These are phyloP conservation scores for Allophyes oxyacanthae DNA, from an alignment of 2,888 invertebrate species.

Conservation along the genomic window DNA sequence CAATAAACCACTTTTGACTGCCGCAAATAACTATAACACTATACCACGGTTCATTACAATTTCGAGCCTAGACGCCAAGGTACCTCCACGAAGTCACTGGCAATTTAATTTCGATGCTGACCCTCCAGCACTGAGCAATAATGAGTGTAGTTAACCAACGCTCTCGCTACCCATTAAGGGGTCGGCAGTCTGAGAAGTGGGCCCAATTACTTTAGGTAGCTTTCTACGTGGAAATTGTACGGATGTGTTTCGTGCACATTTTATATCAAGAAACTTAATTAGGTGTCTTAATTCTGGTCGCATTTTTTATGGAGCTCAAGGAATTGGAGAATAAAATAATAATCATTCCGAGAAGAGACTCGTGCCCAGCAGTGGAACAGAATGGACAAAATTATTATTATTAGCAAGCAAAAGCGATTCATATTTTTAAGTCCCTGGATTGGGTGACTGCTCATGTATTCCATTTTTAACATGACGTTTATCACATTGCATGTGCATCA, in stretches of 20 bases:
- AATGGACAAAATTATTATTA: too few species aligned
- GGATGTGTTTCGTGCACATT: conserved; percentile 6
- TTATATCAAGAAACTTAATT: conserved; percentile 10
- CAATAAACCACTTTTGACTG: background rate
- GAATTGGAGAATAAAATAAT: too few species aligned
- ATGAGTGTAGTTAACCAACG: conserved; percentile 59
- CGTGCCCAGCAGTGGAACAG: too few species aligned
- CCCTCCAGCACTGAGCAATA: conserved; percentile 47
- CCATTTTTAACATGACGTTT: background rate
- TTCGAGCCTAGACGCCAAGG: conserved; percentile 18
- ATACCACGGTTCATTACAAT: conserved; percentile 13
- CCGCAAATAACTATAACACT: background rate
- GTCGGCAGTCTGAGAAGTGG: conserved; percentile 59
- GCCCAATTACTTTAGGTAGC: conserved; percentile 58
- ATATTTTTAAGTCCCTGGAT: background rate
- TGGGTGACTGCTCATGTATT: conserved; percentile 1
- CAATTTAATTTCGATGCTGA: conserved; percentile 50
- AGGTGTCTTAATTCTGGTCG: background rate
- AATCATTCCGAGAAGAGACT: too few species aligned
- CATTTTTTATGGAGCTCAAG: background rate
- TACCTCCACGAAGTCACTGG: conserved; percentile 16
- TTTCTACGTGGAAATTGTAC: conserved; percentile 26
- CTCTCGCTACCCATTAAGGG: conserved; percentile 55
- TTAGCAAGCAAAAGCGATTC: too few species aligned
- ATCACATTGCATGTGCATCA: conserved; percentile 7